A percentile compares a stretch with the other conserved stretches of the same genome.
Conservation (phyloP, 2,113 vertebrate species). For the Terrapene triunguis region DNA sequence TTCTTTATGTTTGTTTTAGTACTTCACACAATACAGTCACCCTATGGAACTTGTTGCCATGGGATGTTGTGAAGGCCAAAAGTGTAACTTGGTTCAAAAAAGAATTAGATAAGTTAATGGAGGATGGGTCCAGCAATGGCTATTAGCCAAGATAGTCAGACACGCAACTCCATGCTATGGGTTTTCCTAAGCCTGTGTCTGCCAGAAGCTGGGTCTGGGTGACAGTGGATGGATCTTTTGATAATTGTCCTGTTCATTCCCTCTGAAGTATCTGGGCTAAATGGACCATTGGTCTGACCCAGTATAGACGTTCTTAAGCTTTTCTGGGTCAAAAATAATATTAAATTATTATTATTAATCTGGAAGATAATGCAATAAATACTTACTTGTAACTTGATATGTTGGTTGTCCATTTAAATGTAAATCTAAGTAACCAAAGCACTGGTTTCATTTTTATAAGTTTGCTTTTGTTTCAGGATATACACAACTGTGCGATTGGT, state of each 20-base stretch:
- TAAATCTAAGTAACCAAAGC: background rate
- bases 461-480: slow-evolving; percentile 83
- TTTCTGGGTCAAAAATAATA: background rate
- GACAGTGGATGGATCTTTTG: too few species aligned
- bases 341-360: background rate
- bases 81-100: background rate
- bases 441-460: background rate
- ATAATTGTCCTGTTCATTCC: background rate
- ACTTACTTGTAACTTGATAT: background rate
- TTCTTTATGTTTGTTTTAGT: background rate
- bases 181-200: background rate
- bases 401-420: background rate
- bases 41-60: background rate
- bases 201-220: background rate
- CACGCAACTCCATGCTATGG: background rate
- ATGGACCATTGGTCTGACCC: background rate
- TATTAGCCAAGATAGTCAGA: background rate
- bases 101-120: background rate
- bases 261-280: background rate
- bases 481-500: slow-evolving; percentile 98
- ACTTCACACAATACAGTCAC: background rate
- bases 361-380: background rate
- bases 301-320: background rate
- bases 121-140: background rate
- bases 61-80: background rate